Evolutionary conservation across 2,113 vertebrate genomes (phyloP).

Genomic region (Equus przewalskii): DNA sequence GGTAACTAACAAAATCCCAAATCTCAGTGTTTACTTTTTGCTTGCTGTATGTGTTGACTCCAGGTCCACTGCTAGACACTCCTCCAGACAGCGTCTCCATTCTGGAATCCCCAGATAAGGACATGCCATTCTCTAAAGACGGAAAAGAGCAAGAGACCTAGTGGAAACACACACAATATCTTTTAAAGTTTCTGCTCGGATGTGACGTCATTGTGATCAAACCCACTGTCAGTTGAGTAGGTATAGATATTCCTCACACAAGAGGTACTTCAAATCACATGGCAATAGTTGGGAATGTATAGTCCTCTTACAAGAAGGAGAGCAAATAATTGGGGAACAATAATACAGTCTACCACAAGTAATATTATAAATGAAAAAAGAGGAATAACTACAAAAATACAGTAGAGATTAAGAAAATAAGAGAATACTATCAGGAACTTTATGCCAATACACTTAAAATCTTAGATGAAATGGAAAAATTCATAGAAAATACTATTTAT

Average conservation of each 20-base stretch:
- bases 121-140: neutral
- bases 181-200: neutral
- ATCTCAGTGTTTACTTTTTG: neutral
- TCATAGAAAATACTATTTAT: neutral
- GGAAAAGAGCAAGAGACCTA: neutral
- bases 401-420: neutral
- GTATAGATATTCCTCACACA: neutral
- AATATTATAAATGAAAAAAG: neutral
- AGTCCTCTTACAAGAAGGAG: neutral
- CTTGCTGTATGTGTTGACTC: neutral
- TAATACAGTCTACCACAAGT: neutral
- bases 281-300: neutral
- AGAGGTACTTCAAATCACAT: neutral
- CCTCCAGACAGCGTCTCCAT: neutral
- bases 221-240: neutral
- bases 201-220: neutral
- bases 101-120: neutral
- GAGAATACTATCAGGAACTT: neutral
- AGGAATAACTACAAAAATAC: neutral
- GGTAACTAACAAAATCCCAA: neutral
- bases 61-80: too few species aligned
- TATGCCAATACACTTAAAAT: neutral
- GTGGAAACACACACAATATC: neutral
- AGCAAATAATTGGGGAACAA: neutral
- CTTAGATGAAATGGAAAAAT: neutral